A percentile compares a stretch with the other conserved stretches of the same genome.
Evolutionary conservation across 2,113 vertebrate species (phyloP).

Genomic region (Butorides virescens): DNA sequence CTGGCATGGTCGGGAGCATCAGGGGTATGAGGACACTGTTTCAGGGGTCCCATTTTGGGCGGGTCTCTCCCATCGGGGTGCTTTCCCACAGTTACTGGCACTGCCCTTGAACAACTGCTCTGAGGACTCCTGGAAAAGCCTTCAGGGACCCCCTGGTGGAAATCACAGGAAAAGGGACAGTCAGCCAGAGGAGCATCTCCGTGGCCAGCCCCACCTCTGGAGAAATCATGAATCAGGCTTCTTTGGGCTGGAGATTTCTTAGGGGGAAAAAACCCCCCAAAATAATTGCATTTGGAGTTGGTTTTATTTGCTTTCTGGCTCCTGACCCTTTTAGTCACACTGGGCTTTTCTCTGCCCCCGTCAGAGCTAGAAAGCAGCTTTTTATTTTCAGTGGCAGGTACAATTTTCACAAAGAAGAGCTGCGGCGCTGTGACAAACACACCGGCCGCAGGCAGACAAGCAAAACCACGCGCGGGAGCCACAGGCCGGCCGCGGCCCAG

Average conservation of each 20-base stretch:
- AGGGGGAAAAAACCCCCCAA: too few relatives aligned
- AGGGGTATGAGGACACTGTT: accelerated
- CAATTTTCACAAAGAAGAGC: background rate
- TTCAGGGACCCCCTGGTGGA: accelerated
- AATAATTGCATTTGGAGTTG: background rate
- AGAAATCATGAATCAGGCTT: background rate
- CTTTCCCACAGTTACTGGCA: background rate
- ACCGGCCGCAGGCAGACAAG: background rate
- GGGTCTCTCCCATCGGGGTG: background rate
- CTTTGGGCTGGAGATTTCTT: background rate
- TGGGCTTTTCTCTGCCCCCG: background rate
- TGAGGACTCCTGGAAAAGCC: background rate
- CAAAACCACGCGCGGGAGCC: background rate
- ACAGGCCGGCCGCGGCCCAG: accelerated
- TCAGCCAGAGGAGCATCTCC: background rate
- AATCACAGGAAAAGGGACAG: background rate
- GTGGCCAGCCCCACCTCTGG: background rate
- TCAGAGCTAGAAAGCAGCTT: background rate
- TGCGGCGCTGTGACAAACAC: background rate
- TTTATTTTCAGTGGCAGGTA: background rate
- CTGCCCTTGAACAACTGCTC: background rate
- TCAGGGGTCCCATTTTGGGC: background rate
- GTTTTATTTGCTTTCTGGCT: background rate
- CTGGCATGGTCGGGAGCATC: accelerated
- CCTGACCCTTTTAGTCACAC: background rate